Evolutionary conservation across 1,140 invertebrate genomes (phyloP), one percentile per base, ranked within the genome.

Genomic region (Lepidurus packardi): DNA sequence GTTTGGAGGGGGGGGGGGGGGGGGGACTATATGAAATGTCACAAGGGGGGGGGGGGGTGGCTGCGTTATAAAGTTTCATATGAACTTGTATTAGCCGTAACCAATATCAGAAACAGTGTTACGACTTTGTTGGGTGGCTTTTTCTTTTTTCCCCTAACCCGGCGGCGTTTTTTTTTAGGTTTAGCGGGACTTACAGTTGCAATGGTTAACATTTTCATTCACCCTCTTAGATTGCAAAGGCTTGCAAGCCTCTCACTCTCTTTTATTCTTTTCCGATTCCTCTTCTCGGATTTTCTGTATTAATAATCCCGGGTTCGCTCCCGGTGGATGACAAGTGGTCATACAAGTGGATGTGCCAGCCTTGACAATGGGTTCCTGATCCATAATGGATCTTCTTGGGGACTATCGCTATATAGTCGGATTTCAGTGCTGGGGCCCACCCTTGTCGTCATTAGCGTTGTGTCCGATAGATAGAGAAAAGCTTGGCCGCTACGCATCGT

Each of bases 121-220:
- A 34, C 34, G 34, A 34, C 34, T 34, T 34, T 34, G 1, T 34
- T 2, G 34, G 53, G 45, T 7, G 10, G 1, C 45, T 16, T 65
- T 16, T 65, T 65, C 10, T 65, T 65, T 11, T 65, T 7, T 9
- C 1, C 21, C 53, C 13, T 21, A 65, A 1, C 13, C 13, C 13
- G 8, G 7, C 6, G 21, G 53, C 16, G 1, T 65, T 13, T 65
- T 13, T 13, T 65, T 65, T 65, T 65, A 47, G 45, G 53, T 13
- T 65, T 4, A 7, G 53, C 6, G 8, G 53, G 21, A 21, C 16
- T 10, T 47, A 47, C 10, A 47, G 45, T 16, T 16, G 45, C 16
- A 47, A 47, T 65, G 13, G 53, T 65, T 65, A 34, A 65, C 53
- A 65, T 65, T 65, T 65, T 65, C 53, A 65, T 65, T 65, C 53